Evolutionary conservation across 1,140 invertebrate genomes (phyloP).

Genomic region (Plectrocnemia conspersa): DNA sequence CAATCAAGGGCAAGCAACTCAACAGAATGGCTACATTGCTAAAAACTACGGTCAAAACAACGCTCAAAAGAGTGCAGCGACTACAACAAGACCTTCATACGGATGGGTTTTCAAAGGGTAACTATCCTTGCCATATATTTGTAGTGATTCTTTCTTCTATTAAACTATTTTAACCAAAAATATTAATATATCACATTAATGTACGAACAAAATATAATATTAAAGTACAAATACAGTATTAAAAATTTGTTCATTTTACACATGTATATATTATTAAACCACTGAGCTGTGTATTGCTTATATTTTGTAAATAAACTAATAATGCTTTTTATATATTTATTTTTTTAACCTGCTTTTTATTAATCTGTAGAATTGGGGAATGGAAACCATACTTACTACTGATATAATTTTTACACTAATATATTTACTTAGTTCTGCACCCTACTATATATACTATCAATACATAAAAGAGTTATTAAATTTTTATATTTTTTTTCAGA

Average conservation of each 20-base stretch:
- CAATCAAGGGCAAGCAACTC: constrained; percentile 19
- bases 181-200: neutral
- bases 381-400: no score
- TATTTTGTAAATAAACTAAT: no score
- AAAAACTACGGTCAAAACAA: constrained; percentile 43
- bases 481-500: no score
- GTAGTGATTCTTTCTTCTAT: constrained; percentile 5
- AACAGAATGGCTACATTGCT: constrained; percentile 37
- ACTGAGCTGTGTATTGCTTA: no score
- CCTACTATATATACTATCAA: neutral
- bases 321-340: no score
- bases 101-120: constrained; percentile 51
- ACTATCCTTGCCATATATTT: constrained; percentile 35
- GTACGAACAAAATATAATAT: neutral
- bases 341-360: no score
- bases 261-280: no score
- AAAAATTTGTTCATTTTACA: no score
- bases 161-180: neutral
- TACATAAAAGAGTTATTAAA: neutral
- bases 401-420: no score
- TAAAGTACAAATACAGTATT: neutral
- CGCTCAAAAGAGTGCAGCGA: constrained; percentile 37
- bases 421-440: no score
- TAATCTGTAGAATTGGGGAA: no score
- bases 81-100: constrained; percentile 44